Evolutionary conservation across 2,888 invertebrate species (phyloP).

Genomic region (Ceraclea dissimilis): DNA sequence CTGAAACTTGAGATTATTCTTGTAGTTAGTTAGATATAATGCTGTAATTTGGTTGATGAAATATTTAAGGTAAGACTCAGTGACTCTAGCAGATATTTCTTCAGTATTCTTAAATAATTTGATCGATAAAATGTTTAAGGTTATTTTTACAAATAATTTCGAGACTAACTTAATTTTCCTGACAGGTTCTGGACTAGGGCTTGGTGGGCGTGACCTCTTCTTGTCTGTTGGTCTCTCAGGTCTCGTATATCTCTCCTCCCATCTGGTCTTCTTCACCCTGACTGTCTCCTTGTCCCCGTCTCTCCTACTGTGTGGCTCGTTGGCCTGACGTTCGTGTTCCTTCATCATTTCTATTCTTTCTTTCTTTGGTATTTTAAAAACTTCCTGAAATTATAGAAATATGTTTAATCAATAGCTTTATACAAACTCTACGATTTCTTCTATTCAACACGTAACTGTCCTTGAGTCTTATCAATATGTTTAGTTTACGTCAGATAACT

Average conservation of each 20-base stretch:
- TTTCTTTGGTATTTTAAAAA: constrained; percentile 89
- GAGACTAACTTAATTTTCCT: not conserved
- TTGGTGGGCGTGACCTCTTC: constrained; percentile 29
- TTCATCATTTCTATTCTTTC: constrained; percentile 92
- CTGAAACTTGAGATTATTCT: too few species aligned
- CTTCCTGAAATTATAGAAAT: constrained; percentile 36
- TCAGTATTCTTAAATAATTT: too few species aligned
- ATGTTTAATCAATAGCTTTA: constrained; percentile 14
- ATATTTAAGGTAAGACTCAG: too few species aligned
- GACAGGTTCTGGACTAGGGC: constrained; percentile 9
- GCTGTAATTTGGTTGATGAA: too few species aligned
- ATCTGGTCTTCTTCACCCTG: constrained; percentile 36
- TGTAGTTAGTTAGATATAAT: too few species aligned
- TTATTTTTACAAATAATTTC: too few species aligned
- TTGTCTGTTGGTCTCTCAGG: constrained; percentile 34
- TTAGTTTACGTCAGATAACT: too few species aligned
- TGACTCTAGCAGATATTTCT: too few species aligned
- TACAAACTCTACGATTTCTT: not conserved
- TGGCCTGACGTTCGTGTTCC: constrained; percentile 88
- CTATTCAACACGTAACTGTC: too few species aligned
- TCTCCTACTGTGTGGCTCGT: constrained; percentile 36
- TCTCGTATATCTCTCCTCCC: constrained; percentile 32
- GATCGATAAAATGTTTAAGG: too few species aligned
- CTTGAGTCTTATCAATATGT: too few species aligned
- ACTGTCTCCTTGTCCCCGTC: constrained; percentile 34